Evolutionary conservation across 1,140 invertebrate genomes (phyloP).

Genomic region (Paraescarpia echinospica): DNA sequence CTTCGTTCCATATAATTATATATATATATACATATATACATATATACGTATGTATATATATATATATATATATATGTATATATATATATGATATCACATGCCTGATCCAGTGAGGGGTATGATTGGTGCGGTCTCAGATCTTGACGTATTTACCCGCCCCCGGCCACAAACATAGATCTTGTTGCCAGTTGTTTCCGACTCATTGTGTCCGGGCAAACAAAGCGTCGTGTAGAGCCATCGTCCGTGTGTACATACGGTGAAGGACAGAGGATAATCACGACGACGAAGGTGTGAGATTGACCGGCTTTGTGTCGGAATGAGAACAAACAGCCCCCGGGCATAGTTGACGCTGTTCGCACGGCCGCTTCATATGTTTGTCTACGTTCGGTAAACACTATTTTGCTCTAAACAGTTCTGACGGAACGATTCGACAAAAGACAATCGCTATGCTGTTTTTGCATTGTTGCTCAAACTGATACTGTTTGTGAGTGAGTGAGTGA

Average conservation of each 20-base stretch:
- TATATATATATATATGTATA: not conserved
- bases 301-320: not conserved
- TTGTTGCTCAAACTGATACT: not conserved
- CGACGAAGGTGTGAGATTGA: not conserved
- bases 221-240: not conserved
- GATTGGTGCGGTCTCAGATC: not conserved
- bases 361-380: not conserved
- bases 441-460: not conserved
- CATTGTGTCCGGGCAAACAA: not conserved
- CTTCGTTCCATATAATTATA: not conserved
- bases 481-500: not conserved
- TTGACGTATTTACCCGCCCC: not conserved
- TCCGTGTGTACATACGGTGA: not conserved
- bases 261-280: not conserved
- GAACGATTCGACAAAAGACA: not conserved
- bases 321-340: not conserved
- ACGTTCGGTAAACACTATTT: not conserved
- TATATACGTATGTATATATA: too few relatives aligned
- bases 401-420: not conserved
- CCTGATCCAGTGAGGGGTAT: not conserved
- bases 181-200: not conserved
- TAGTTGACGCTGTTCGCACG: not conserved
- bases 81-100: too few relatives aligned
- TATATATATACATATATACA: too few relatives aligned
- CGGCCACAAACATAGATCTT: not conserved